Evolutionary conservation across 2,888 invertebrate genomes (phyloP).

Genomic region (Himalopsyche anomala): DNA sequence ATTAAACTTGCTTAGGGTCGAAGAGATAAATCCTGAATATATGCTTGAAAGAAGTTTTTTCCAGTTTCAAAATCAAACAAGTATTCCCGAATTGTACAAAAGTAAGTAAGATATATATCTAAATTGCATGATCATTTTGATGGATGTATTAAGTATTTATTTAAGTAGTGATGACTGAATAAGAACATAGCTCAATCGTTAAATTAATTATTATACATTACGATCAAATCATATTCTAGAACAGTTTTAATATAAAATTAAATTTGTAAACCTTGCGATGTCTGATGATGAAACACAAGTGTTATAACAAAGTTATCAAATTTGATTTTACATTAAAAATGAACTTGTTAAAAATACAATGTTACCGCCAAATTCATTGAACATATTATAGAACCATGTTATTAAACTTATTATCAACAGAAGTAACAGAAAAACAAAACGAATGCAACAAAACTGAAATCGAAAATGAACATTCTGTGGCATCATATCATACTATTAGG

Average conservation of each 20-base stretch:
- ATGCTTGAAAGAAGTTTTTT: slow-evolving; percentile 99
- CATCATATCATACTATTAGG: slow-evolving; percentile 90
- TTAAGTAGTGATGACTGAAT: too few species aligned
- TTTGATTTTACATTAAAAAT: too few species aligned
- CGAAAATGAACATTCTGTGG: slow-evolving; percentile 85
- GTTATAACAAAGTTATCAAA: too few species aligned
- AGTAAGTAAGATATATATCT: slow-evolving; percentile 76
- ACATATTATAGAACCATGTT: neutral
- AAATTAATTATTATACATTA: too few species aligned
- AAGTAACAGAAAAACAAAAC: slow-evolving; percentile 81
- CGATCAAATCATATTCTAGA: too few species aligned
- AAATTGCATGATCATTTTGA: neutral
- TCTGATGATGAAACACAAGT: too few species aligned
- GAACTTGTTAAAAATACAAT: too few species aligned
- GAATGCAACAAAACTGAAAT: slow-evolving; percentile 81
- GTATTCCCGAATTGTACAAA: slow-evolving; percentile 92
- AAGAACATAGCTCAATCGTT: too few species aligned
- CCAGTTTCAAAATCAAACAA: slow-evolving; percentile 98
- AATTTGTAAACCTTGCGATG: too few species aligned
- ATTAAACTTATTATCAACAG: slow-evolving; percentile 70
- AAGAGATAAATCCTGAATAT: slow-evolving; percentile 99
- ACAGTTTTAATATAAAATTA: too few species aligned
- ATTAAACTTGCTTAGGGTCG: slow-evolving; percentile 94
- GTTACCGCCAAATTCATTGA: too few species aligned
- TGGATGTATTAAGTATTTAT: neutral